Evolutionary conservation across 2,113 vertebrate species (phyloP).

Genomic region (Eupsittula cactorum): DNA sequence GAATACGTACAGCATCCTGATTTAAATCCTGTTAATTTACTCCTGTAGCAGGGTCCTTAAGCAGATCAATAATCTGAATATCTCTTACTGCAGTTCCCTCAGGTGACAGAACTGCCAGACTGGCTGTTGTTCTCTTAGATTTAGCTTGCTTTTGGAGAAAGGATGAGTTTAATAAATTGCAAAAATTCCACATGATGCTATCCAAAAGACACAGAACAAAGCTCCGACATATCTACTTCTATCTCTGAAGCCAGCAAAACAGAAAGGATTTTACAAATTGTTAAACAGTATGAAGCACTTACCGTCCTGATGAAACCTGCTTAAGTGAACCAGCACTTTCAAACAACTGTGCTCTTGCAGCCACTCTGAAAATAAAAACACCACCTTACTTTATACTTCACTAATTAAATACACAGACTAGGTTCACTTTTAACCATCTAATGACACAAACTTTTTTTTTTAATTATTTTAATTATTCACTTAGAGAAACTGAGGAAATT

Average conservation of each 20-base stretch:
- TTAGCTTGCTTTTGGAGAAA: neutral
- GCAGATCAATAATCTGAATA: neutral
- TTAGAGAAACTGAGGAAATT: neutral
- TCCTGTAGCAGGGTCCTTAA: neutral
- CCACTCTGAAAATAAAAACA: constrained; percentile 81
- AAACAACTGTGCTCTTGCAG: constrained; percentile 83
- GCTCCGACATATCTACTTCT: neutral
- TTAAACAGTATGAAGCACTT: constrained; percentile 27
- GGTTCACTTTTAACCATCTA: neutral
- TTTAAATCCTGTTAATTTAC: neutral
- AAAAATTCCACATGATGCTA: neutral
- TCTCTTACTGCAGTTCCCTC: neutral
- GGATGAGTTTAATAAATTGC: neutral
- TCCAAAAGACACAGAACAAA: neutral
- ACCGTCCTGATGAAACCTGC: constrained; percentile 82
- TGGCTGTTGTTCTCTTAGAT: neutral
- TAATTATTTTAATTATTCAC: neutral
- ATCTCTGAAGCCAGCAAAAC: neutral
- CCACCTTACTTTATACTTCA: neutral
- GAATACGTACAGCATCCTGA: neutral
- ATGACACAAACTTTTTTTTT: neutral
- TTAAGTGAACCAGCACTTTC: constrained; percentile 86
- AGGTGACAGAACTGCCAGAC: neutral
- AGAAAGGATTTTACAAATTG: neutral
- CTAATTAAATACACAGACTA: neutral